Base-by-base conservation (phyloP, 2,113 vertebrate species). In the Tupaia tana region DNA sequence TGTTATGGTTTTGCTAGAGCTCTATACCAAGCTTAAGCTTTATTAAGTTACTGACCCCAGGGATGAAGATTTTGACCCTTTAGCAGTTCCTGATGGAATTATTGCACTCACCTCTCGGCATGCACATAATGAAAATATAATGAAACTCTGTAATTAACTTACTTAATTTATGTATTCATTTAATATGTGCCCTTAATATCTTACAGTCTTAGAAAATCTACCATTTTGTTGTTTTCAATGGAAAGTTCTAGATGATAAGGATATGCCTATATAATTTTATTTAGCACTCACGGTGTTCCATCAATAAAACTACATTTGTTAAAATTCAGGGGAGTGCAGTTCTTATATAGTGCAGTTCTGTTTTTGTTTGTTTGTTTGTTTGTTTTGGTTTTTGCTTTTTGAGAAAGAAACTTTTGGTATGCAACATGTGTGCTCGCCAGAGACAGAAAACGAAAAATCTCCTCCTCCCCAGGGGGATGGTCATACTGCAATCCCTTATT, bases 61-160 rank as follows among this genome's bases (percentile, higher is more conserved):
- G 34, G 31, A 61, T 34, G n/a, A 78, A 64, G 66, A 79, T 69
- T n/a, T 58, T 34, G 94, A 90, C 82, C 94, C 73, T 29, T 88
- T 13, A 81, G 89, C 66, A 80, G 56, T 69, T 89, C 78, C 82
- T 54, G 20, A 58, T 27, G 92, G 82, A 95, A n/a, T 79, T 87
- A 89, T 2, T n/a, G 34, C 29, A 16, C 10, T 84, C 27, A 64
- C n/a, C 75, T 79, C 31, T 63, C 73, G 86, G 80, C 92, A 69
- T 24, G 52, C 27, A 64, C 67, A 14, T 84, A 73, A 78, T 67
- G 34, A 93, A 73, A 63, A 22, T 20, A 63, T 67, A 90, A 94
- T 96, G 67, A 81, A 78, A 95, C 82, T 86, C 66, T 70, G 43
- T 92, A 86, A 92, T 92, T 90, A 82, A 88, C 92, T 69, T 90